Evolutionary conservation across 2,888 invertebrate genomes (phyloP), one percentile per base, ranked within the genome.

Genomic region (Biston stratarius): DNA sequence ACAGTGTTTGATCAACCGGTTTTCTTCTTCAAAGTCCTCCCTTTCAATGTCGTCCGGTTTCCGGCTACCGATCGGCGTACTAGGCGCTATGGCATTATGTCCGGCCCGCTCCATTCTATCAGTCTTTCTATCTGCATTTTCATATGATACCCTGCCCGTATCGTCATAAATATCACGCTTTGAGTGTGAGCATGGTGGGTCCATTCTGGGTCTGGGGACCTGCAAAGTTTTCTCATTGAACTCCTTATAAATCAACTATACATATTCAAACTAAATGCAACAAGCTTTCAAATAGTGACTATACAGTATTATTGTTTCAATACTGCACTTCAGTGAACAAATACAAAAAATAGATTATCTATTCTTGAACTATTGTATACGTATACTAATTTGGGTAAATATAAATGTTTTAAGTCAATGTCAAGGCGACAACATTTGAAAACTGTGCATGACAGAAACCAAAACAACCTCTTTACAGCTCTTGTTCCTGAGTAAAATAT

Each of bases 1-100:
- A 74, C 92, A 92, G 64, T 89, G 90, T 60, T 92, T 91, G 55
- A 92, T 77, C 67, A 94, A 85, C 51, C 92, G 82, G 72, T 94
- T 93, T 72, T 94, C 94, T 71, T 94, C 94, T 56, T 93, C 92
- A 48, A 93, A 94, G 70, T 94, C 94, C 68, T 91, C 87, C 2
- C 93, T 81, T 73, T 94, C 94, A 44, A 94, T 81, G 49, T 92
- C 90, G 62, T 94, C 94, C 66, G 83, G 84, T 76, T 88, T 86
- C 62, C 85, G 80, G 58, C 69, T 80, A 76, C 77, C 83, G 59
- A 80, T 80, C 47, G 82, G 77, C 53, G 73, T 78, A 62, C 80
- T 79, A 44, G 79, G 78, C 51, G 76, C 78, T 15, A 78, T 73
- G 60, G 78, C 77, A 64, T 79, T 83, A 33, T 85, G 84, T 61